Evolutionary conservation across 92 coral and sea anemone species (phyloP).

Genomic region (Epizoanthus scotinus): DNA sequence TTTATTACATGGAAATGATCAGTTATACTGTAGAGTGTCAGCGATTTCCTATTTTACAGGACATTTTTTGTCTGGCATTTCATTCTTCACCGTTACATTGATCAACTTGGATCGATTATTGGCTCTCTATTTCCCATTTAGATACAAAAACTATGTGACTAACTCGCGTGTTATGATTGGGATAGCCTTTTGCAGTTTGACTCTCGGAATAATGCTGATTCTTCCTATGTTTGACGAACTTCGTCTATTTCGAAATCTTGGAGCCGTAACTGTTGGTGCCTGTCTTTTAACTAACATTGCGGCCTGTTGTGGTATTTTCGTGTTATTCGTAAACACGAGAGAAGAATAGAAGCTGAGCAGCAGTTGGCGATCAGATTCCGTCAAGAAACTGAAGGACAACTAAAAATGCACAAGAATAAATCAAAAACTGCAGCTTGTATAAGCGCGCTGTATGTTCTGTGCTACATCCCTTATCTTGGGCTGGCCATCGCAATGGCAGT

Average conservation of each 20-base stretch:
- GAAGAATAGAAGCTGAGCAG: background rate
- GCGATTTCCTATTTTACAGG: background rate
- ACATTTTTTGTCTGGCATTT: background rate
- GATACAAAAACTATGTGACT: too few species aligned
- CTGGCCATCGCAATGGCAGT: too few species aligned
- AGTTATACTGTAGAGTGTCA: background rate
- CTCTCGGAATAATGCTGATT: background rate
- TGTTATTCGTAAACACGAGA: too few species aligned
- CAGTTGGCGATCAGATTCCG: too few species aligned
- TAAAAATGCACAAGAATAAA: background rate
- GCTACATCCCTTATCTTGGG: too few species aligned
- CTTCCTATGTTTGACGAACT: too few species aligned
- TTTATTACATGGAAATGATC: background rate
- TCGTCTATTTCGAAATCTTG: too few species aligned
- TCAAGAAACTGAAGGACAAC: too few species aligned
- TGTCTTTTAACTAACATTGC: background rate
- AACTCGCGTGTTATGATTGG: too few species aligned
- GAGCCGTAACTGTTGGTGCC: background rate
- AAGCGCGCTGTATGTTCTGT: too few species aligned
- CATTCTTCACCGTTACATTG: background rate
- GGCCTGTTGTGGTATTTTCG: background rate
- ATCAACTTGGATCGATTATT: too few species aligned
- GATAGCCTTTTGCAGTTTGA: background rate
- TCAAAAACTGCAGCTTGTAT: background rate
- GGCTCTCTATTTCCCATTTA: too few species aligned